phyloP scores from a whole-genome alignment of 92 coral and sea anemone genomes.

The Siderastrea siderea region DNA sequence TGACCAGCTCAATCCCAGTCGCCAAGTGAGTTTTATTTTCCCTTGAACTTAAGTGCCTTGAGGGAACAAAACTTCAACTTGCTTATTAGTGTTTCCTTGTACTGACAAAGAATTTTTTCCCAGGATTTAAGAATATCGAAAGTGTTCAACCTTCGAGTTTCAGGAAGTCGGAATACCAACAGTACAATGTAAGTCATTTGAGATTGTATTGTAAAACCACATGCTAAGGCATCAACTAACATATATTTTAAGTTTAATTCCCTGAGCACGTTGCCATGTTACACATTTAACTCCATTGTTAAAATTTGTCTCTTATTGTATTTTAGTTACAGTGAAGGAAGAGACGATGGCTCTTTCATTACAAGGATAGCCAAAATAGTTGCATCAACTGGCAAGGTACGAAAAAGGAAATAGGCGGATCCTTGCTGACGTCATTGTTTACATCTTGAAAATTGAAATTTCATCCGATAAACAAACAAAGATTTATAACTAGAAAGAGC shows the following conservation, averaged over 20 bases:
- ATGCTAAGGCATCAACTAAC: too few species aligned
- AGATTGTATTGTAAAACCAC: not conserved
- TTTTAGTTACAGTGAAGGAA: slow-evolving; percentile 89
- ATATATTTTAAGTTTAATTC: too few species aligned
- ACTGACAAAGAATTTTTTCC: not conserved
- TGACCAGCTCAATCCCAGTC: too few species aligned
- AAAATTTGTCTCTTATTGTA: not conserved
- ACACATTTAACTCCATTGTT: not conserved
- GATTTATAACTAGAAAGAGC: too few species aligned
- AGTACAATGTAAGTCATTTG: slow-evolving; percentile 68
- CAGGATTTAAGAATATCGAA: slow-evolving; percentile 93
- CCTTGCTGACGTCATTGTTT: not conserved
- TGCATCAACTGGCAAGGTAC: slow-evolving; percentile 93
- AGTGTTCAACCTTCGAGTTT: slow-evolving; percentile 88
- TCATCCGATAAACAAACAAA: too few species aligned
- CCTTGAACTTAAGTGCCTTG: too few species aligned
- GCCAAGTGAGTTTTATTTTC: too few species aligned
- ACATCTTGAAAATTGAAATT: too few species aligned
- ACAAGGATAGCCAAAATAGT: slow-evolving; percentile 89
- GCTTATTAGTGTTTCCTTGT: not conserved
- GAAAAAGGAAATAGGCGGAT: not conserved
- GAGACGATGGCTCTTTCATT: slow-evolving; percentile 88
- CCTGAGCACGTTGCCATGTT: too few species aligned
- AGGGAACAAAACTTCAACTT: too few species aligned
- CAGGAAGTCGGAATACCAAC: slow-evolving; percentile 56